Evolutionary conservation across 2,113 vertebrate genomes (phyloP), one percentile per base, ranked within the genome.

Genomic region (Tragulus kanchil): DNA sequence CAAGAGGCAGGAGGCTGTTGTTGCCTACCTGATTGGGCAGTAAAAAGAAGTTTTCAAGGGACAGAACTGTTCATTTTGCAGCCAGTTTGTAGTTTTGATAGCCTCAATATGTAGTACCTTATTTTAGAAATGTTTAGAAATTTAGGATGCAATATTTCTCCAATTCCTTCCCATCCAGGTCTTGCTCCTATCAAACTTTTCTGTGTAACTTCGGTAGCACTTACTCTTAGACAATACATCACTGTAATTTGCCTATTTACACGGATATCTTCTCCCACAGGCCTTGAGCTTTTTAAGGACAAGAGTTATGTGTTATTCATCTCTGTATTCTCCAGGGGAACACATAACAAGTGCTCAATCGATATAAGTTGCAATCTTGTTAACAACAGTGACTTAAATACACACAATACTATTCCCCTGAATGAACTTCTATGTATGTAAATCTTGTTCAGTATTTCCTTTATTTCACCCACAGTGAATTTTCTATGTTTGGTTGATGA

Each of bases 11-110:
- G 48, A 97, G 45, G 16, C 91, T 92, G 96, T 69, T 82, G 4
- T 13, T 16, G 79, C 8, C 26, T 91, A 0, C 87, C 97, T 93
- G 94, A 97, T 56, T 96, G 42, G 21, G 31, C 89, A 28, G 45
- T 88, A 83, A 95, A 54, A 15, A 97, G 28, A 96, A 58, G 21
- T 71, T 98, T 97, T 82, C 91, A 62, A 85, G 71, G 85, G 16
- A 19, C 94, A 96, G 94, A 97, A 62, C 93, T 8, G 78, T 96
- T 75, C 0, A 65, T 93, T 96, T 62, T 45, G 45, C 13, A 56
- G 26, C 64, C 58, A 93, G 28, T 73, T 96, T 96, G 12, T 61
- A 79, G 88, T 96, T 97, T 95, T 97, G 65, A 36, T 65, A 93
- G 89, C 95, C 56, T 97, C 26, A 95, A 56, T 14, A 90, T 69